Percentiles rank a stretch among this genome's conserved stretches.
phyloP scores from a whole-genome alignment of 1,140 invertebrate species.

The Harlomillsia oculata region DNA sequence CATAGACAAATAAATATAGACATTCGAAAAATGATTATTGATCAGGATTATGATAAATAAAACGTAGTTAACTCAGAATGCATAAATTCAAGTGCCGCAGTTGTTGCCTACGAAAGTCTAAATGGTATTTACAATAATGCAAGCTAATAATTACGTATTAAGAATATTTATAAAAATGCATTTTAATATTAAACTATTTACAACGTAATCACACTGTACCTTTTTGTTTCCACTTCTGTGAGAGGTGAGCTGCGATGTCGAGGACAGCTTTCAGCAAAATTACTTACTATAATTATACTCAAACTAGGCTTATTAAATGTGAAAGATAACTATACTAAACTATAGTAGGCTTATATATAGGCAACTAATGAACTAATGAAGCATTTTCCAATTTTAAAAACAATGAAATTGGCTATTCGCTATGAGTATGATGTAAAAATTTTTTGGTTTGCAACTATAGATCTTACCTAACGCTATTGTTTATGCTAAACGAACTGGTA shows the following conservation, averaged over 20 bases:
- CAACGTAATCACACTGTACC: conserved; percentile 30
- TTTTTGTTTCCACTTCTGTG: conserved; percentile 8
- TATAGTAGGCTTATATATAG: not conserved
- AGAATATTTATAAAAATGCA: not conserved
- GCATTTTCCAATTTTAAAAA: not conserved
- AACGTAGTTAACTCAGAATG: not conserved
- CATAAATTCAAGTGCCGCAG: not conserved
- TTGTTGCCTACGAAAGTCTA: too few species aligned
- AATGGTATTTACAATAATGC: too few species aligned
- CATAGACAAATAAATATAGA: too few species aligned
- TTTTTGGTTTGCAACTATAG: too few species aligned
- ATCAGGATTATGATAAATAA: not conserved
- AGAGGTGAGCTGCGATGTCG: conserved; percentile 8
- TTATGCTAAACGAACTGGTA: too few species aligned
- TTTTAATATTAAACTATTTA: conserved; percentile 9
- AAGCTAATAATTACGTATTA: not conserved
- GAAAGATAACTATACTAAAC: not conserved
- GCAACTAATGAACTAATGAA: not conserved
- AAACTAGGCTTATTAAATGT: too few species aligned
- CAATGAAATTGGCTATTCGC: too few species aligned
- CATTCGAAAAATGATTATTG: not conserved
- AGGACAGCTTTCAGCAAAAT: too few species aligned
- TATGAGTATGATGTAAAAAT: too few species aligned
- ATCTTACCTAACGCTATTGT: too few species aligned
- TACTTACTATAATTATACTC: too few species aligned